A percentile compares a stretch with the other conserved stretches of the same genome.
phyloP scores from a whole-genome alignment of 2,888 invertebrate genomes.

The Gerris lacustris region DNA sequence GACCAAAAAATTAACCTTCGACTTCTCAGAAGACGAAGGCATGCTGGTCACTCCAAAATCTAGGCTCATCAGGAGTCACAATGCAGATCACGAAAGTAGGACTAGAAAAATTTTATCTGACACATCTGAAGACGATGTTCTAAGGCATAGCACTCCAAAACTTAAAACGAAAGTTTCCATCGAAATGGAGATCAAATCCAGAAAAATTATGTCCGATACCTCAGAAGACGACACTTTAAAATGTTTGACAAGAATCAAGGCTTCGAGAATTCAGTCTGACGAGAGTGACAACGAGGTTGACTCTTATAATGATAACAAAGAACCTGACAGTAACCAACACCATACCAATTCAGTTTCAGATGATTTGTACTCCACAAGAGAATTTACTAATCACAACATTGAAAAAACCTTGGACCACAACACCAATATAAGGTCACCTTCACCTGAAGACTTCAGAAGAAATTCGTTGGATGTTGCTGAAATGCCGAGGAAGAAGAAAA shows the following conservation, averaged over 20 bases:
- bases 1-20: slow-evolving; percentile 49
- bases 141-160: slow-evolving; percentile 24
- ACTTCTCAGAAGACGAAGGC: slow-evolving; percentile 58
- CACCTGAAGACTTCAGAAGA: slow-evolving; percentile 25
- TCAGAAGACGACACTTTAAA: slow-evolving; percentile 28
- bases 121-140: slow-evolving; percentile 52
- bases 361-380: slow-evolving; percentile 25
- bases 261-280: slow-evolving; percentile 32
- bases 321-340: slow-evolving; percentile 24
- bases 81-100: slow-evolving; percentile 19
- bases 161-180: slow-evolving; percentile 25
- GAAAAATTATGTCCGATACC: slow-evolving; percentile 30
- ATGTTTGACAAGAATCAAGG: slow-evolving; percentile 21
- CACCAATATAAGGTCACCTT: slow-evolving; percentile 21
- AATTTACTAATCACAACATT: slow-evolving; percentile 23
- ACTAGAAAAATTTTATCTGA: slow-evolving; percentile 53
- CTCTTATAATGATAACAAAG: slow-evolving; percentile 37
- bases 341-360: slow-evolving; percentile 32
- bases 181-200: slow-evolving; percentile 24
- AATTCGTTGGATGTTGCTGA: slow-evolving; percentile 27
- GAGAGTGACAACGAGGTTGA: slow-evolving; percentile 46
- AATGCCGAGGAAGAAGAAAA: slow-evolving; percentile 56
- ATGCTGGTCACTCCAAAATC: slow-evolving; percentile 16
- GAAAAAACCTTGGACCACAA: slow-evolving; percentile 23
- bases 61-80: slow-evolving; percentile 14